Conservation (phyloP, 2,113 vertebrate species). For the Peromyscus californicus region DNA sequence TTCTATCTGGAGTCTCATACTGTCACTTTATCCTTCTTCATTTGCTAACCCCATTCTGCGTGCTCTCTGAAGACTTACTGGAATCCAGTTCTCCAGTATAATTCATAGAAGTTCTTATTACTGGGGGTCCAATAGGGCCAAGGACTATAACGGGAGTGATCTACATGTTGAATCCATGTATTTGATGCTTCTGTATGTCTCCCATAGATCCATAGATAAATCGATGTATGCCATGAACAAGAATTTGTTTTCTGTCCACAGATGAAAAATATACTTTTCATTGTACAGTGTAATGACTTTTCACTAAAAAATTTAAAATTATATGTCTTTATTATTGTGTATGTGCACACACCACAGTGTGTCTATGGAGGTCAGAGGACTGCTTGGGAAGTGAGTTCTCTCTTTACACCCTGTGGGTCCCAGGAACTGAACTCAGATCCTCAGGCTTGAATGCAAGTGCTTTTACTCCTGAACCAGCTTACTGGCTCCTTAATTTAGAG, state of each 20-base stretch:
- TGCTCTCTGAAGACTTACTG: background rate
- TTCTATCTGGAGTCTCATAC: rapidly evolving
- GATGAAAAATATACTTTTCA: background rate
- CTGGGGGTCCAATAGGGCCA: background rate
- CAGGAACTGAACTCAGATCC: background rate
- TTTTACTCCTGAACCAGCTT: background rate
- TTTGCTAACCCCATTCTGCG: background rate
- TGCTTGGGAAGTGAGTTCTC: background rate
- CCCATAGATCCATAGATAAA: background rate
- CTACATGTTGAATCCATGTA: background rate
- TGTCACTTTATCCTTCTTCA: background rate
- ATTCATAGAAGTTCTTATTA: background rate
- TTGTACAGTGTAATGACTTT: background rate
- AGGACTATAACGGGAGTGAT: background rate
- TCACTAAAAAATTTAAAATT: background rate
- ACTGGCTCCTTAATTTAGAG: background rate
- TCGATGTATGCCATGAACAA: background rate
- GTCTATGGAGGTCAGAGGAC: background rate
- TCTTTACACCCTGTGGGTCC: background rate
- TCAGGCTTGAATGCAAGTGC: background rate
- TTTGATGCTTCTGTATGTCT: background rate
- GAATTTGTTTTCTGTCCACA: background rate
- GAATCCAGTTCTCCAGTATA: background rate
- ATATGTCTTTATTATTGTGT: background rate
- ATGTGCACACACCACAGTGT: background rate